Evolutionary conservation across 2,113 vertebrate species (phyloP), one percentile per base, ranked within the genome.

Genomic region (Rattus rattus): DNA sequence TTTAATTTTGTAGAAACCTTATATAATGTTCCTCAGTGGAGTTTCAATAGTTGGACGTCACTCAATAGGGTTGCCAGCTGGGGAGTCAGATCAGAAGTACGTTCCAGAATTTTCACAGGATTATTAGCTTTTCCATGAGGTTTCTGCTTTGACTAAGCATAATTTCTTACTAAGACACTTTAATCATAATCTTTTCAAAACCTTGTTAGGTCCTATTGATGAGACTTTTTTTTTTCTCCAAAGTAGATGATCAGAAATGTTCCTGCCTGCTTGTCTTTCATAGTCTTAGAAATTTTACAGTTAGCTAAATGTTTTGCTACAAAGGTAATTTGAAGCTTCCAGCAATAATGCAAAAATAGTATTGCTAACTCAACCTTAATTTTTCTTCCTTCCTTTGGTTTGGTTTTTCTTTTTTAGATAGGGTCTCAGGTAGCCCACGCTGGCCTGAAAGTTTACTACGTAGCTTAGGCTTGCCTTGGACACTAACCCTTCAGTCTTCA

Each of bases 101-200:
- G 33, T 79, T 52, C 5, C 39, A 90, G 88, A 4, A 90, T 59
- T 80, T 90, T 85, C 61, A 56, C 33, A n/a, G 54, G 33, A 61
- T 94, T 73, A 77, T 49, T 69, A 59, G 49, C 28, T 79, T 92
- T 92, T 63, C 56, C 14, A 36, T 63, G 3, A 72, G 16, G 5
- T 87, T 49, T 90, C 77, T 49, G 28, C 49, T 88, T 90, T 88
- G 30, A 84, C 30, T 75, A 52, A 8, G 87, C 0, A 43, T 5
- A 92, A 86, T 83, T 80, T 59, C 61, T 92, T 73, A 85, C 12
- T 52, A 93, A 89, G 43, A 76, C 19, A 7, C 76, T 54, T 95
- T 88, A 47, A 90, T 94, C 43, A 92, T 73, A 54, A 69, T 91
- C 0, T 52, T 59, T 43, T 88, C 26, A 86, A 94, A 92, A 52